Conservation (phyloP, 2,888 invertebrate species). For the Agrochola lychnidis region DNA sequence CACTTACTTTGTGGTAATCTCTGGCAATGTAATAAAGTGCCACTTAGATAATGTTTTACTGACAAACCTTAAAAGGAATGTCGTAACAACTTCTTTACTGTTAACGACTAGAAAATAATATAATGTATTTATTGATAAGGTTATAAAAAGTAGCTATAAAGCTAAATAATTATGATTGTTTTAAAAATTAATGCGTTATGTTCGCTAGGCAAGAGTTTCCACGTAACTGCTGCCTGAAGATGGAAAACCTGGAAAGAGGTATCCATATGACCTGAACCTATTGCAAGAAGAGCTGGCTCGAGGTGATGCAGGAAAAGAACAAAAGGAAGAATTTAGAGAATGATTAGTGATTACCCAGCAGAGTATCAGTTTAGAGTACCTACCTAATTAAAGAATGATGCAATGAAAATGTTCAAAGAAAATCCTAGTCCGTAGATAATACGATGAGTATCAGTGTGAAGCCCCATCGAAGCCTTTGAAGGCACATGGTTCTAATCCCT, state of each 20-base stretch:
- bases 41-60: conserved; percentile 66
- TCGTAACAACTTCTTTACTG: conserved; percentile 49
- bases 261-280: not conserved
- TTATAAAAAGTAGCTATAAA: conserved; percentile 24
- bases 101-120: conserved; percentile 43
- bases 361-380: not conserved
- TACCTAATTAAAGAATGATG: not conserved
- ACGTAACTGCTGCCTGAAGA: not conserved
- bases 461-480: conserved; percentile 71
- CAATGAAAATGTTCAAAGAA: not conserved
- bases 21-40: conserved; percentile 67
- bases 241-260: not conserved
- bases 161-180: conserved; percentile 3
- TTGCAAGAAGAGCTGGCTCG: not conserved
- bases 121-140: conserved; percentile 12
- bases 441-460: conserved; percentile 60
- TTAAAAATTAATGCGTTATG: not conserved
- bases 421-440: conserved; percentile 21
- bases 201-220: not conserved
- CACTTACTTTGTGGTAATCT: conserved; percentile 73
- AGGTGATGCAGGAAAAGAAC: not conserved
- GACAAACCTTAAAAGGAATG: conserved; percentile 59
- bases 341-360: no score
- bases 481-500: conserved; percentile 67
- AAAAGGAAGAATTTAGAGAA: not conserved